Conservation (phyloP, 53 echinoderm and acorn worm genomes). For the Pentamera pediparva region DNA sequence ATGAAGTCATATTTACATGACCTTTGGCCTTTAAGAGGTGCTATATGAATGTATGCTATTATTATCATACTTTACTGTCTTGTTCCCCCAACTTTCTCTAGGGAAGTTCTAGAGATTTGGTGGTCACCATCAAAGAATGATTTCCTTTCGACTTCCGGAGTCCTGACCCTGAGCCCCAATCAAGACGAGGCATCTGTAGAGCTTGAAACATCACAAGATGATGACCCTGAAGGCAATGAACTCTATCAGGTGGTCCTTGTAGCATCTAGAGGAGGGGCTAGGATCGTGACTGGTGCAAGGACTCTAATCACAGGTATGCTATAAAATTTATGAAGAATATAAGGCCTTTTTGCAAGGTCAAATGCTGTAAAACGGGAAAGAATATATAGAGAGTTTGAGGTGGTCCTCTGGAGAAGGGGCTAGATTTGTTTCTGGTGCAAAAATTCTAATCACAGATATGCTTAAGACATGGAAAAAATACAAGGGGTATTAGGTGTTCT, state of each 20-base stretch:
- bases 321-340: too few relatives aligned
- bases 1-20: neutral
- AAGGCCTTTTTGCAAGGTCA: too few relatives aligned
- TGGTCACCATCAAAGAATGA: conserved; percentile 63
- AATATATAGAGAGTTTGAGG: too few relatives aligned
- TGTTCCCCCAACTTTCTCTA: neutral
- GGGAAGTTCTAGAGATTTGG: conserved; percentile 80
- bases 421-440: too few relatives aligned
- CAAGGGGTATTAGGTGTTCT: too few relatives aligned
- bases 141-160: conserved; percentile 65
- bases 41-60: neutral
- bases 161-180: conserved; percentile 40
- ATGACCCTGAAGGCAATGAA: conserved; percentile 59
- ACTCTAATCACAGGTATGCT: conserved; percentile 8
- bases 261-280: conserved; percentile 46
- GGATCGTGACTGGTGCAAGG: conserved; percentile 10
- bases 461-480: too few relatives aligned
- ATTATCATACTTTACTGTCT: neutral
- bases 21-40: too few relatives aligned
- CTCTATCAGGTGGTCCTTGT: conserved; percentile 51
- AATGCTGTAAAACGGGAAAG: too few relatives aligned
- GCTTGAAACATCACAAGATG: conserved; percentile 40
- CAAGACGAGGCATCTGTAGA: conserved; percentile 4
- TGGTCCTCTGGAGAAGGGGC: too few relatives aligned
- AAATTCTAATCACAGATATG: too few relatives aligned